Evolutionary conservation across 1,140 invertebrate genomes (phyloP).

Genomic region (Aphelinus atriplicis): DNA sequence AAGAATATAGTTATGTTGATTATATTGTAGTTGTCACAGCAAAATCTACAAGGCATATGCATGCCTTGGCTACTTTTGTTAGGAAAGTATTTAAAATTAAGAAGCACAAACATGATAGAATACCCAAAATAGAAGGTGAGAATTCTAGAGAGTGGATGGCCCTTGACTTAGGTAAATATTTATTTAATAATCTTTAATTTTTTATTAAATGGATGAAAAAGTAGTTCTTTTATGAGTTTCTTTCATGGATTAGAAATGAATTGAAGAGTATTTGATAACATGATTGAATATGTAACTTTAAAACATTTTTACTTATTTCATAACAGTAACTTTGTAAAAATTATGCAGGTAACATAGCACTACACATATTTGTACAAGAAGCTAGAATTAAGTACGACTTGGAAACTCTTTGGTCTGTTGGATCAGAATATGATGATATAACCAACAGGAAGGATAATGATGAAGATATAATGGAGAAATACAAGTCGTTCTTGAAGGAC

Average conservation of each 20-base stretch:
- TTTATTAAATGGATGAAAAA: slow-evolving; percentile 22
- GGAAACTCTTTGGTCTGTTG: slow-evolving; percentile 90
- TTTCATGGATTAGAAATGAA: slow-evolving; percentile 3
- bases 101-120: slow-evolving; percentile 70
- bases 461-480: slow-evolving; percentile 71
- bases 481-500: slow-evolving; percentile 71
- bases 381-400: slow-evolving; percentile 82
- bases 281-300: slow-evolving; percentile 21
- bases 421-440: slow-evolving; percentile 80
- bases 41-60: slow-evolving; percentile 78
- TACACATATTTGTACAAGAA: slow-evolving; percentile 86
- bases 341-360: slow-evolving; percentile 82
- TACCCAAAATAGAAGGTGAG: slow-evolving; percentile 82
- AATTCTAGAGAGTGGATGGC: slow-evolving; percentile 85
- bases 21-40: slow-evolving; percentile 83
- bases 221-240: slow-evolving; percentile 17
- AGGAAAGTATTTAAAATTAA: slow-evolving; percentile 84
- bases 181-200: slow-evolving; percentile 16
- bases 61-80: slow-evolving; percentile 80
- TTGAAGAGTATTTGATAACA: slow-evolving; percentile 31
- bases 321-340: neutral
- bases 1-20: slow-evolving; percentile 81
- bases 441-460: slow-evolving; percentile 69
- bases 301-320: slow-evolving; percentile 18
- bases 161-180: slow-evolving; percentile 81